Percentiles rank a stretch among this genome's conserved stretches.
phyloP scores from a whole-genome alignment of 2,797 vertebrate species.

The Gadopsis marmoratus region DNA sequence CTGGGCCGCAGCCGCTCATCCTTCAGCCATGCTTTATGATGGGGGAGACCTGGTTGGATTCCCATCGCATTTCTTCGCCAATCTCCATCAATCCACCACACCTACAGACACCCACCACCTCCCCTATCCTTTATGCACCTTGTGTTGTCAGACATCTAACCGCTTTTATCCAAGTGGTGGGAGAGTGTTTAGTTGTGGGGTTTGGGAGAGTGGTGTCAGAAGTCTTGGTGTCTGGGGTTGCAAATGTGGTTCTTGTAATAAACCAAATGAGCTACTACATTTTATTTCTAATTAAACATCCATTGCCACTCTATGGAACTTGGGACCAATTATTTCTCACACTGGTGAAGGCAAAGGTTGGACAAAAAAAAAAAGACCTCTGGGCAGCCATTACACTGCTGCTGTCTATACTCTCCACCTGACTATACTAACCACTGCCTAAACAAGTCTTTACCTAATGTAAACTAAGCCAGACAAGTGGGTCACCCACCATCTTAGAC shows the following conservation, averaged over 20 bases:
- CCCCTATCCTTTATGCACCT: slow-evolving; percentile 34
- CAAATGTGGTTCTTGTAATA: slow-evolving; percentile 56
- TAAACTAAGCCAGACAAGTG: slow-evolving; percentile 72
- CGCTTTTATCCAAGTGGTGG: slow-evolving; percentile 34
- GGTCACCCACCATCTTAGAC: slow-evolving; percentile 77
- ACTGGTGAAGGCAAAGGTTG: slow-evolving; percentile 18
- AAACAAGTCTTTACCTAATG: slow-evolving; percentile 80
- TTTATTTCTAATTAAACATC: slow-evolving; percentile 58
- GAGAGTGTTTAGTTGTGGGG: slow-evolving; percentile 41
- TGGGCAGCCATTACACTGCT: slow-evolving; percentile 17
- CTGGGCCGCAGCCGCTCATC: slow-evolving; percentile 77
- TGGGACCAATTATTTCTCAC: slow-evolving; percentile 49
- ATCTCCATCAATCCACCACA: slow-evolving; percentile 92
- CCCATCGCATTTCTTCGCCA: slow-evolving; percentile 89
- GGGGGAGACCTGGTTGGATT: slow-evolving; percentile 79
- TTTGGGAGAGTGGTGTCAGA: slow-evolving; percentile 44
- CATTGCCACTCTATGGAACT: slow-evolving; percentile 41
- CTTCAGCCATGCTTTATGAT: slow-evolving; percentile 80
- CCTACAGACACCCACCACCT: slow-evolving; percentile 33
- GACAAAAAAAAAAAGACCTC: slow-evolving; percentile 26
- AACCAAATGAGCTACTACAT: slow-evolving; percentile 62
- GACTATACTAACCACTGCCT: slow-evolving; percentile 66
- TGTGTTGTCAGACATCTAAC: slow-evolving; percentile 46
- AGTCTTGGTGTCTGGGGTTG: slow-evolving; percentile 52
- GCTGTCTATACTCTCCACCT: slow-evolving; percentile 52